A percentile compares a stretch with the other conserved stretches of the same genome.
Evolutionary conservation across 2,797 vertebrate species (phyloP).

Genomic region (Coluber constrictor): DNA sequence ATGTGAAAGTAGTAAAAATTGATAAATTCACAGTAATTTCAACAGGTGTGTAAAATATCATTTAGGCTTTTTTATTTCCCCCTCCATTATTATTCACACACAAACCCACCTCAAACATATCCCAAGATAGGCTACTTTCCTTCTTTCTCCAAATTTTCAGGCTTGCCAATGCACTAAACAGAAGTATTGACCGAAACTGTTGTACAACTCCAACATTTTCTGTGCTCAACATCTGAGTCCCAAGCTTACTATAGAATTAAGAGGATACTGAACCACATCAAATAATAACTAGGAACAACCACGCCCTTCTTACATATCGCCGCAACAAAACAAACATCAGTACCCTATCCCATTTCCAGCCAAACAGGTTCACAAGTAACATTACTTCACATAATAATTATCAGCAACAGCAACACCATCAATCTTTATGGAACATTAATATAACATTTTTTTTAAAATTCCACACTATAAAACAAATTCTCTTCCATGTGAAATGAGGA

Average conservation of each 20-base stretch:
- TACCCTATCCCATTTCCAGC: neutral
- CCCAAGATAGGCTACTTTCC: neutral
- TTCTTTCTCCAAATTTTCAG: neutral
- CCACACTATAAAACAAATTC: neutral
- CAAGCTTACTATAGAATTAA: neutral
- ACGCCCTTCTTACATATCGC: neutral
- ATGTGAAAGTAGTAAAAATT: neutral
- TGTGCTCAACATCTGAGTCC: neutral
- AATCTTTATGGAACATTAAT: constrained; percentile 24
- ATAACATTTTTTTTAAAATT: neutral
- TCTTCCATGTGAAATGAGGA: neutral
- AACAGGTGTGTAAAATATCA: neutral
- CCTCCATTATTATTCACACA: neutral
- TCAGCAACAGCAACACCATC: neutral
- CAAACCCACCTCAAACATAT: neutral
- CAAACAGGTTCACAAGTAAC: constrained; percentile 61
- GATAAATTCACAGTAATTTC: constrained; percentile 15
- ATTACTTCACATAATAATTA: constrained; percentile 34
- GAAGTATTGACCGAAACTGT: neutral
- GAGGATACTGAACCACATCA: neutral
- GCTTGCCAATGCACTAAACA: neutral
- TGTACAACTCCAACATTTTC: neutral
- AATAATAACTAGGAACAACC: constrained; percentile 29
- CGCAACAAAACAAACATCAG: neutral
- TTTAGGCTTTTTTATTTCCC: constrained; percentile 15